A percentile compares a stretch with the other conserved stretches of the same genome.
These are phyloP conservation scores for Pedetes capensis DNA, from an alignment of 2,113 vertebrate species.

Conservation along the genomic window DNA sequence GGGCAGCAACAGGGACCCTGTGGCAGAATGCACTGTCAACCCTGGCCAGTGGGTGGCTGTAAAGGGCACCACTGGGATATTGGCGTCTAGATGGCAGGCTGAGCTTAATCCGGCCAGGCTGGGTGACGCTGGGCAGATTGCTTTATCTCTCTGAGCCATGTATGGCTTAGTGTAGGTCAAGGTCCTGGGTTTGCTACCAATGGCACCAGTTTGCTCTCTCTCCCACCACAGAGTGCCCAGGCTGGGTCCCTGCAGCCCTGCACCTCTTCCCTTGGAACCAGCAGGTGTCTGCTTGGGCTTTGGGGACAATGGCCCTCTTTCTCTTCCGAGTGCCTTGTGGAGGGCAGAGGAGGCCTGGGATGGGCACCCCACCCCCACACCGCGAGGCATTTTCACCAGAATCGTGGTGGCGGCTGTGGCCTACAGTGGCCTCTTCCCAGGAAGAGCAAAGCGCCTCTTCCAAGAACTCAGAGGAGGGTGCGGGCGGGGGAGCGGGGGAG, in stretches of 20 bases:
- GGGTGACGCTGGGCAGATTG: not conserved
- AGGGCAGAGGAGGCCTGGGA: not conserved
- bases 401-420: constrained; percentile 68
- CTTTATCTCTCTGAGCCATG: not conserved
- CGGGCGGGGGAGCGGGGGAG: constrained; percentile 58
- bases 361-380: constrained; percentile 16
- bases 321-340: not conserved
- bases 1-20: not conserved
- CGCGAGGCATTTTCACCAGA: constrained; percentile 68
- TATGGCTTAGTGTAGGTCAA: not conserved
- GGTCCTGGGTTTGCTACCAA: not conserved
- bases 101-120: not conserved
- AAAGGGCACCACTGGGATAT: not conserved
- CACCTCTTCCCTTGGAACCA: not conserved
- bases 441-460: constrained; percentile 72
- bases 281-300: not conserved
- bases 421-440: constrained; percentile 75
- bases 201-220: not conserved
- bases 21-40: not conserved
- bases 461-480: constrained; percentile 74
- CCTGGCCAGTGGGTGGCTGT: not conserved
- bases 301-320: not conserved
- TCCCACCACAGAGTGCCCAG: not conserved
- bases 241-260: not conserved
- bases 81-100: not conserved